Conservation (phyloP, 2,797 vertebrate species). For the Intellagama lesueurii region DNA sequence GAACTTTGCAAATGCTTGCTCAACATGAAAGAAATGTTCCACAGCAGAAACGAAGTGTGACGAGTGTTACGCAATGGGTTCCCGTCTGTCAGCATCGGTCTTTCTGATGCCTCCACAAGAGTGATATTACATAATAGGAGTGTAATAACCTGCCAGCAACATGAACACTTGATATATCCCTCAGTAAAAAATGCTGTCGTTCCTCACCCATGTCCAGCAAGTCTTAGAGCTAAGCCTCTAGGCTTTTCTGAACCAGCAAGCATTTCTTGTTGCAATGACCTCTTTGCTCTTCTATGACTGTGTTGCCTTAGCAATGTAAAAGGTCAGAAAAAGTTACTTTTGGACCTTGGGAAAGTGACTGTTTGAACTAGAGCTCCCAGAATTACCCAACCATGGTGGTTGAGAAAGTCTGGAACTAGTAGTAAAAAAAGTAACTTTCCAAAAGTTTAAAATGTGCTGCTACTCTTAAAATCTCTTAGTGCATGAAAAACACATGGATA, state of each 20-base stretch:
- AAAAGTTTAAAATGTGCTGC: neutral
- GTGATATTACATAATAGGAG: neutral
- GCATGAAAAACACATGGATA: neutral
- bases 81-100: neutral
- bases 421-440: too few species aligned
- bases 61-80: neutral
- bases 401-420: too few species aligned
- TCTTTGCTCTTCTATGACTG: neutral
- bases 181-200: neutral
- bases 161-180: neutral
- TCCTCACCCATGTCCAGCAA: neutral
- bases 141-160: conserved; percentile 6
- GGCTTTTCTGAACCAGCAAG: neutral
- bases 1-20: conserved; percentile 16
- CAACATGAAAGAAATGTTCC: conserved; percentile 24
- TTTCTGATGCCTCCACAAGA: neutral
- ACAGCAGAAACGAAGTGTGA: conserved; percentile 16
- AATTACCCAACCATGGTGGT: too few species aligned
- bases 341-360: too few species aligned
- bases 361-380: too few species aligned
- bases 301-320: neutral
- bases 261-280: neutral
- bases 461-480: too few species aligned
- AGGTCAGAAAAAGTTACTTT: neutral
- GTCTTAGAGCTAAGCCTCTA: neutral